Evolutionary conservation across 1,140 invertebrate genomes (phyloP).

Genomic region (Drosophila ambigua): DNA sequence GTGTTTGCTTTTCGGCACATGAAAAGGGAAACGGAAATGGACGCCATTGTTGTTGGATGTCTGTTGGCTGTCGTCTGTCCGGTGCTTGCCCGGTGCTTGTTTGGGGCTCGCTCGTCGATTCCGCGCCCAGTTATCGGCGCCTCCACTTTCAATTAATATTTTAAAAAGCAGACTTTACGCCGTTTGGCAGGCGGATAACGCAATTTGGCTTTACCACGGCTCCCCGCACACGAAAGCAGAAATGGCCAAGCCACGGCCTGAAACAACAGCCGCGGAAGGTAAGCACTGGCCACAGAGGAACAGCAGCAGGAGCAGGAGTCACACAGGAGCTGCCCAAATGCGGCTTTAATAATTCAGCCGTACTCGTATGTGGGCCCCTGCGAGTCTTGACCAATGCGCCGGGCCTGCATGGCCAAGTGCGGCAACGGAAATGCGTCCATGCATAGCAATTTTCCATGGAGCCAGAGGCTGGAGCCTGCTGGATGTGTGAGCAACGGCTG

Average conservation of each 20-base stretch:
- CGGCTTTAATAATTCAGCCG: slow-evolving; percentile 67
- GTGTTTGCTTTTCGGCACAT: slow-evolving; percentile 49
- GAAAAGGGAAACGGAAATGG: slow-evolving; percentile 22
- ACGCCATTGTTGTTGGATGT: slow-evolving; percentile 33
- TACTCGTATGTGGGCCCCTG: slow-evolving; percentile 9
- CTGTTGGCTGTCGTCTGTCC: too few species aligned
- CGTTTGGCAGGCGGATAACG: slow-evolving; percentile 71
- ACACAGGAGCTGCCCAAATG: slow-evolving; percentile 21
- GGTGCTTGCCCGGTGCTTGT: too few species aligned
- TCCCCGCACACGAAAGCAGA: slow-evolving; percentile 45
- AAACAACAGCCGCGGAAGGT: slow-evolving; percentile 1
- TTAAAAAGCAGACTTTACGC: slow-evolving; percentile 79
- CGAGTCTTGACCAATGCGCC: slow-evolving; percentile 25
- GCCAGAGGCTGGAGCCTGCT: too few species aligned
- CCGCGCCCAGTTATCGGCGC: slow-evolving; percentile 56
- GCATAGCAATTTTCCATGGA: slow-evolving; percentile 47
- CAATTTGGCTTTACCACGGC: slow-evolving; percentile 70
- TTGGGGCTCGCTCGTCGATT: slow-evolving; percentile 2
- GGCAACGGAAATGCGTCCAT: slow-evolving; percentile 69
- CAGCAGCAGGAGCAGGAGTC: background rate
- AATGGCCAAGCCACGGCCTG: slow-evolving; percentile 8
- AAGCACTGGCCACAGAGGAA: too few species aligned
- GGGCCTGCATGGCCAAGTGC: slow-evolving; percentile 10
- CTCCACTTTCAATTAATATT: slow-evolving; percentile 81
- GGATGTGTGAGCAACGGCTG: background rate